Evolutionary conservation across 2,113 vertebrate species (phyloP).

Genomic region (Axis porcinus): DNA sequence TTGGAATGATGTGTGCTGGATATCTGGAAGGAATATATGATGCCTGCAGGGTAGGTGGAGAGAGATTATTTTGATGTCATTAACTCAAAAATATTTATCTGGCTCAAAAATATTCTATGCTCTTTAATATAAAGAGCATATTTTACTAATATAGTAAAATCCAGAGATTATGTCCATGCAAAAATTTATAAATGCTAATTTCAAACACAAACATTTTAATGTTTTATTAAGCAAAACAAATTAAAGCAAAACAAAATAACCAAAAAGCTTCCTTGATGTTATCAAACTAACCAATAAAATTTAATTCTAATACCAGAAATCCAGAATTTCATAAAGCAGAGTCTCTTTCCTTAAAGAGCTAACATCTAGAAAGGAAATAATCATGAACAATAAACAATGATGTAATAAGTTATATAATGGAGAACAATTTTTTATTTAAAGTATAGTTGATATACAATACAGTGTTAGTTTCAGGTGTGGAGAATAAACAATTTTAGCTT

Average conservation of each 20-base stretch:
- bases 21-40: slow-evolving; percentile 88
- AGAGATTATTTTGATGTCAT: not conserved
- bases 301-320: not conserved
- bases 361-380: not conserved
- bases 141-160: not conserved
- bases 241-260: not conserved
- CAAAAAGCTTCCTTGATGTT: not conserved
- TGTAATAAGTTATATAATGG: not conserved
- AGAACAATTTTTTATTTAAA: not conserved
- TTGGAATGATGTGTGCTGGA: slow-evolving; percentile 93
- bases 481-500: not conserved
- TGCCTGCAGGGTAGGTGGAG: slow-evolving; percentile 90
- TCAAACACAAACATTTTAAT: not conserved
- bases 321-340: not conserved
- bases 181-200: not conserved
- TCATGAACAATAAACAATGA: not conserved
- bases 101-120: not conserved
- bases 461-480: not conserved
- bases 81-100: not conserved
- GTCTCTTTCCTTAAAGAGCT: not conserved
- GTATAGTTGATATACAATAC: not conserved
- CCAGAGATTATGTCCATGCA: not conserved
- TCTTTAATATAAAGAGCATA: not conserved
- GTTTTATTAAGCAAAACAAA: not conserved
- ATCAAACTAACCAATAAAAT: not conserved